Percentiles rank a stretch among this genome's conserved stretches.
Conservation (phyloP, 2,888 invertebrate species). For the Colostygia pectinataria region DNA sequence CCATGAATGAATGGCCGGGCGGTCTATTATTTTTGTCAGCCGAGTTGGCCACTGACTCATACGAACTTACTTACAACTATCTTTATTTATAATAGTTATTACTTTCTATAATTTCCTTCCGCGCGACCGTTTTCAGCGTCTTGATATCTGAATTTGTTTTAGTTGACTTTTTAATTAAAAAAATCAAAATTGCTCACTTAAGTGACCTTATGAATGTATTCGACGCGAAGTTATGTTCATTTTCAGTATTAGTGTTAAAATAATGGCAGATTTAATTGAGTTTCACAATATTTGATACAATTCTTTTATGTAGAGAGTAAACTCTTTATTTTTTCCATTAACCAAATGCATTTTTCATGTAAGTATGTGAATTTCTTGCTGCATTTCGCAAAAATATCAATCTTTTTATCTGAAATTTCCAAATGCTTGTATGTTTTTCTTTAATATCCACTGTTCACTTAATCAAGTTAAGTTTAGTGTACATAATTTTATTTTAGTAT, state of each 20-base stretch:
- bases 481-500: constrained; percentile 66
- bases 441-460: constrained; percentile 22
- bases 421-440: constrained; percentile 33
- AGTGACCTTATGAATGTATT: constrained; percentile 51
- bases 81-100: constrained; percentile 11
- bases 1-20: too few relatives aligned
- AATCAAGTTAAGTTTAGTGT: constrained; percentile 57
- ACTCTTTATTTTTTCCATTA: constrained; percentile 31
- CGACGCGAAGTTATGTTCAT: constrained; percentile 29
- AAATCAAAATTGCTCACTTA: constrained; percentile 51
- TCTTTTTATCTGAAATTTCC: constrained; percentile 41
- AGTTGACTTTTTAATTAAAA: constrained; percentile 5
- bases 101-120: constrained; percentile 11
- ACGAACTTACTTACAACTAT: too few relatives aligned
- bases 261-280: constrained; percentile 21
- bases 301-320: constrained; percentile 16
- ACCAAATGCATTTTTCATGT: constrained; percentile 36
- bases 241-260: constrained; percentile 33
- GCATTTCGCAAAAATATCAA: constrained; percentile 51
- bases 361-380: constrained; percentile 29
- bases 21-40: too few relatives aligned
- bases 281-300: constrained; percentile 23
- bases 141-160: constrained; percentile 15
- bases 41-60: too few relatives aligned
- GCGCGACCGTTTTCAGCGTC: constrained; percentile 14